Conservation (phyloP, 2,888 invertebrate genomes). For the Villa cingulata region DNA sequence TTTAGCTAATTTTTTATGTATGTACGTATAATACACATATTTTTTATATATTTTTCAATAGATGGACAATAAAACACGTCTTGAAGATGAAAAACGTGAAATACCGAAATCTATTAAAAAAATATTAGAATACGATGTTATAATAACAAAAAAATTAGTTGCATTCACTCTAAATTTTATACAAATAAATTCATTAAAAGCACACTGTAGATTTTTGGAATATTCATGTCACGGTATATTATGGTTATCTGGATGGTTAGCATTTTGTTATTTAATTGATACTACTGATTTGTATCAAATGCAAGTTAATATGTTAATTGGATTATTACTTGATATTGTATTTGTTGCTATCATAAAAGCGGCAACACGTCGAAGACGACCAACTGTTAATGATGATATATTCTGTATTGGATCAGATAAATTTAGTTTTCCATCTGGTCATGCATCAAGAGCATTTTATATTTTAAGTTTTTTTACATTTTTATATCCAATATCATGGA, state of each 20-base stretch:
- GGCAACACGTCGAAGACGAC: constrained; percentile 59
- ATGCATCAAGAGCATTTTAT: constrained; percentile 71
- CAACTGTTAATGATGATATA: constrained; percentile 53
- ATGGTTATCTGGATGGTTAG: constrained; percentile 67
- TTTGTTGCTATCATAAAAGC: constrained; percentile 67
- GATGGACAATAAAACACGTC: constrained; percentile 2
- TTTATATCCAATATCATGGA: constrained; percentile 45
- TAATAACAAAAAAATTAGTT: constrained; percentile 25
- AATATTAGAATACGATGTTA: constrained; percentile 25
- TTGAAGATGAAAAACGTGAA: constrained; percentile 1
- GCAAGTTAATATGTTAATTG: constrained; percentile 74
- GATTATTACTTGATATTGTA: constrained; percentile 63
- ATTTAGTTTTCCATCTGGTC: constrained; percentile 88
- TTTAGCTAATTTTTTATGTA: no score
- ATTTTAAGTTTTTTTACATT: constrained; percentile 58
- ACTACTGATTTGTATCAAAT: constrained; percentile 56
- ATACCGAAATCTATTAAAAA: constrained; percentile 5
- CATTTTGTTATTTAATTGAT: constrained; percentile 63
- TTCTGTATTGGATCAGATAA: constrained; percentile 70
- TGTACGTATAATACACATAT: no score
- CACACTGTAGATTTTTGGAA: constrained; percentile 34
- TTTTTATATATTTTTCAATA: no score
- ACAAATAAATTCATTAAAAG: constrained; percentile 24
- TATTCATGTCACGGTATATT: constrained; percentile 79
- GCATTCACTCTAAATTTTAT: constrained; percentile 23